These are phyloP conservation scores for Tiliqua scincoides DNA, from an alignment of 2,113 vertebrate genomes.

Conservation along the genomic window DNA sequence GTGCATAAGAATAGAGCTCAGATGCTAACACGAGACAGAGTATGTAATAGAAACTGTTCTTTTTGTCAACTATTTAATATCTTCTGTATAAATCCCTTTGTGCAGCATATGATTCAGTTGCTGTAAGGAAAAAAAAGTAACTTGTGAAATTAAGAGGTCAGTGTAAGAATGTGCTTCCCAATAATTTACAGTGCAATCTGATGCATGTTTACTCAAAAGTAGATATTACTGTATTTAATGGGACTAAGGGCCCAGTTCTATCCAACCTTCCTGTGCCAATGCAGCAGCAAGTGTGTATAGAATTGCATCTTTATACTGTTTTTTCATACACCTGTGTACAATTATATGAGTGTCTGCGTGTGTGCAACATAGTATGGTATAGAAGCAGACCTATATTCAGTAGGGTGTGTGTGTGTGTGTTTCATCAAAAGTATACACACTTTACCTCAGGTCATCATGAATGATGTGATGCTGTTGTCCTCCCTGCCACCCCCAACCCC, in stretches of 20 bases:
- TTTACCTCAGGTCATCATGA: background rate
- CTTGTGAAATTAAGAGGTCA: background rate
- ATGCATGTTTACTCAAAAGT: too few relatives aligned
- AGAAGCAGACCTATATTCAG: background rate
- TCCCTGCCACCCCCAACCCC: too few relatives aligned
- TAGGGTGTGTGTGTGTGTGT: background rate
- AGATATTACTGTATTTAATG: too few relatives aligned
- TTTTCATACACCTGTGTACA: background rate
- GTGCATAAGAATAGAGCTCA: constrained; percentile 97
- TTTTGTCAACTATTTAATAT: background rate
- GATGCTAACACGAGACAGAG: constrained; percentile 96
- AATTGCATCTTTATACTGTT: too few relatives aligned
- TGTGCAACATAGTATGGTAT: background rate
- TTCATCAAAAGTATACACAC: background rate
- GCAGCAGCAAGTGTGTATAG: too few relatives aligned
- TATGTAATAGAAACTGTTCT: constrained; percentile 69
- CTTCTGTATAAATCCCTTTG: background rate
- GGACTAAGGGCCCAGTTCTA: too few relatives aligned
- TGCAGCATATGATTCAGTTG: background rate
- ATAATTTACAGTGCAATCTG: background rate
- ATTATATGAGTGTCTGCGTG: background rate
- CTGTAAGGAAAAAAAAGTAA: background rate
- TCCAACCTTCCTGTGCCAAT: too few relatives aligned
- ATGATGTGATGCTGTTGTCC: too few relatives aligned
- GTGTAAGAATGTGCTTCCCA: constrained; percentile 4